Base-by-base conservation (phyloP, 2,888 invertebrate species). In the Sphecodes monilicornis region DNA sequence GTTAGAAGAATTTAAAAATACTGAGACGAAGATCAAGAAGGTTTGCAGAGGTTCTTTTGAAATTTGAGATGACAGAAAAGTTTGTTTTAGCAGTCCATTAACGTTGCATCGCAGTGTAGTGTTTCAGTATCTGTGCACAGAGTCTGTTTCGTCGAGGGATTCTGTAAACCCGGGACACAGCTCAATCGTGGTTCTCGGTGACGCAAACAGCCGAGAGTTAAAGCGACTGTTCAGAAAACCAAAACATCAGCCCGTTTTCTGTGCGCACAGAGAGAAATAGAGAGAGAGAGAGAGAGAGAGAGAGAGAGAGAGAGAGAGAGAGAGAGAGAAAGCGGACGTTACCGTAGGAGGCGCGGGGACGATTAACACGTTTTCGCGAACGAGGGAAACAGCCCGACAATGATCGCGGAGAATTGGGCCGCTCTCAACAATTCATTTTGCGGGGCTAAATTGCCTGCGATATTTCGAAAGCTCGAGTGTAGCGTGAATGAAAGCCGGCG, bases 391-490 rank as follows among this genome's bases (percentile, higher is more conserved):
- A 64, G 69, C 78, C 84, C 69, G 84, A 77, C 85, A 78, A 84
- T 64, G 78, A 77, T 73, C 73, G 36, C 46, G 50, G 73, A 54
- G 85, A 84, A 84, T 84, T 50, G 77, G 77, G 68, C 78, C 41
- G 66, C 71, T 83, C 84, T 84, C 83, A 72, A 84, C 85, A 84
- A 85, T 85, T 85, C 78, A 80, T 85, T 80, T 85, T 43, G 68
- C 75, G 60, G 41, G 54, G 29, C 66, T 64, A 85, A 85, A 85
- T 85, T 85, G 80, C 72, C 80, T 60, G 85, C 76, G 85, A 85
- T 80, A 76, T 85, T 85, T 80, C 76, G 85, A 69, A 68, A 82
- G 75, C 70, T 57, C 60, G 77, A 57, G n/a, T 36, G 50, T 41
- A 18, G 36, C 76, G 71, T 69, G 83, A 82, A 82, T 71, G 75